Evolutionary conservation across 2,888 invertebrate species (phyloP), one percentile per base, ranked within the genome.

Genomic region (Hermaeophaga mercurialis): DNA sequence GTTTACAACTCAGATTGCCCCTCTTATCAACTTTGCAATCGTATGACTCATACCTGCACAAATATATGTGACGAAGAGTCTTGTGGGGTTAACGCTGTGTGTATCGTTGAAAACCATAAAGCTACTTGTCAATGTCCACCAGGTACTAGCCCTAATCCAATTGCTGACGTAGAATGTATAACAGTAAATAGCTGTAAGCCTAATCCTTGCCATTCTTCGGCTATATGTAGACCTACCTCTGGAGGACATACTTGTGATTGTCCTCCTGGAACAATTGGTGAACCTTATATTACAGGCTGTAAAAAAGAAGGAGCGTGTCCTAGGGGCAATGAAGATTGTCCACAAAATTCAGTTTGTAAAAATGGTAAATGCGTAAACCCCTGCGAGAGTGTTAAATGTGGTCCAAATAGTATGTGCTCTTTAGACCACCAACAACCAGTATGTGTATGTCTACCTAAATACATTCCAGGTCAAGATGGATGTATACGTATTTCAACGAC

Each of bases 1-100:
- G 90, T 93, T 28, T 92, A 92, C 73, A 93, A 93, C 70, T 85
- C 86, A 43, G 93, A 93, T 71, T 94, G 94, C 71, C 88, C 89
- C 24, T 80, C 86, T 0, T 83, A 86, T 54, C 89, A 94, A 73
- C 78, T 91, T 49, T 94, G 94, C 73, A 89, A 94, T 72, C 82
- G 94, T 48, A 79, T 92, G 72, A 88, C 89, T 1, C 89, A 93
- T 72, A 88, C 87, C 15, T 95, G 94, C 69, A 84, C 85, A 68
- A 87, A 90, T 73, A 90, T 88, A 5, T 94, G 94, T 71, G 85
- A 86, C 61, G 88, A 89, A 73, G 87, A 89, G 65, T 86, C 90
- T 1, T 95, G 94, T 70, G 94, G 94, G 0, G 84, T 84, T 12
- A 92, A 94, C 75, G 91, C 94, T 6, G 90, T 94, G 11, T 95